Percentiles rank a stretch among this genome's conserved stretches.
Evolutionary conservation across 2,113 vertebrate genomes (phyloP).

Genomic region (Chaenocephalus aceratus): DNA sequence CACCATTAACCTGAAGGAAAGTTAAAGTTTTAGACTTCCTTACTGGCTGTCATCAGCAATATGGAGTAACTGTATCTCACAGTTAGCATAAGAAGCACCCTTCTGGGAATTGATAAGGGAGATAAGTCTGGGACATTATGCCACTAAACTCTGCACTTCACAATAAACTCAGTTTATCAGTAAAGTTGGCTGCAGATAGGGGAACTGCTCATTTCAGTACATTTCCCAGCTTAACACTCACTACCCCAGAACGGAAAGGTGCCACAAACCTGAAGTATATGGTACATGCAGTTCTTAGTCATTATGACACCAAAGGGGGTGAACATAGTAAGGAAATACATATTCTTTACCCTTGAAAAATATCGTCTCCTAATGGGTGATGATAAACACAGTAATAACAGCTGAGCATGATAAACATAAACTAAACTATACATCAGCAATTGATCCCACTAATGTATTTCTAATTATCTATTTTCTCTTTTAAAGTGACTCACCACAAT

Average conservation of each 20-base stretch:
- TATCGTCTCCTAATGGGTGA: too few relatives aligned
- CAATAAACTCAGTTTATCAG: slow-evolving; percentile 31
- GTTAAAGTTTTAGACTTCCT: background rate
- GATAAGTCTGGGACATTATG: slow-evolving; percentile 18
- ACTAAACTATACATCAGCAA: background rate
- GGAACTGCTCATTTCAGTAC: background rate
- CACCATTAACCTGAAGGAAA: slow-evolving; percentile 82
- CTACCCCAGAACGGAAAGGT: slow-evolving; percentile 8
- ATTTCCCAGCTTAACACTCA: slow-evolving; percentile 2
- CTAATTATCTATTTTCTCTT: background rate
- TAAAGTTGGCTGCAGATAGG: slow-evolving; percentile 15
- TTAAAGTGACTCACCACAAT: slow-evolving; percentile 83
- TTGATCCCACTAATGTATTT: background rate
- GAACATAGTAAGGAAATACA: background rate
- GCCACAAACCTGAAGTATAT: background rate
- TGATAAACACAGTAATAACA: background rate
- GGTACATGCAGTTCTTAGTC: background rate
- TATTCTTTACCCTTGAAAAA: too few relatives aligned
- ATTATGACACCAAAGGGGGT: background rate
- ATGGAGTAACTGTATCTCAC: background rate
- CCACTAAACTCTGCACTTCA: slow-evolving; percentile 25
- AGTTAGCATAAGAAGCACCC: slow-evolving; percentile 8
- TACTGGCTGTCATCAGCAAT: background rate
- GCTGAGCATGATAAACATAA: background rate
- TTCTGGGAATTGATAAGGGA: slow-evolving; percentile 5